Evolutionary conservation across 2,797 vertebrate genomes (phyloP).

Genomic region (Hyperoplus immaculatus): DNA sequence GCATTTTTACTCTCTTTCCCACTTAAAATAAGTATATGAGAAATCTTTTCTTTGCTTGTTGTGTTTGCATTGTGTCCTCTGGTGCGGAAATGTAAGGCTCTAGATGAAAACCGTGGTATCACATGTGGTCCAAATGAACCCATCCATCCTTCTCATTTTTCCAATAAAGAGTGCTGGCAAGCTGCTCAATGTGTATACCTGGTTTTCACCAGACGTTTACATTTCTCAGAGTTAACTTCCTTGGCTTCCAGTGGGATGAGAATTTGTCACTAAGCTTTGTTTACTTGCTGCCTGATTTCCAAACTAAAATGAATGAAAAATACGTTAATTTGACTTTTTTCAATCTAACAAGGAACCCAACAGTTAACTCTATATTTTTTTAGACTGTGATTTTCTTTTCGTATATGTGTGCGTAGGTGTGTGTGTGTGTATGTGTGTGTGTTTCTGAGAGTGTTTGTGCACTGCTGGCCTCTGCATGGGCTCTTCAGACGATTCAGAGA

Average conservation of each 20-base stretch:
- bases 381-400: constrained; percentile 69
- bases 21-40: constrained; percentile 84
- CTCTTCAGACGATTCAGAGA: constrained; percentile 67
- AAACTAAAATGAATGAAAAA: constrained; percentile 19
- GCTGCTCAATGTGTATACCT: constrained; percentile 76
- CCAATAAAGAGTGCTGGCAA: constrained; percentile 48
- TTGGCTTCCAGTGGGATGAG: constrained; percentile 78
- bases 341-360: constrained; percentile 67
- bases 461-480: constrained; percentile 80
- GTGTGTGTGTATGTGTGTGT: constrained; percentile 70
- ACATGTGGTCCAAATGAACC: constrained; percentile 72
- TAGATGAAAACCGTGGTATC: constrained; percentile 73
- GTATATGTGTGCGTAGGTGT: constrained; percentile 49
- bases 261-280: neutral
- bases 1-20: constrained; percentile 81
- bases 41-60: constrained; percentile 83
- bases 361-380: constrained; percentile 77
- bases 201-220: constrained; percentile 79
- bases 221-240: constrained; percentile 83
- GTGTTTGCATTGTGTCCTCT: constrained; percentile 74
- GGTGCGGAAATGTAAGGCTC: constrained; percentile 74
- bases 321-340: constrained; percentile 8
- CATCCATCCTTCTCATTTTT: constrained; percentile 69
- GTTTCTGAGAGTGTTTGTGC: constrained; percentile 63
- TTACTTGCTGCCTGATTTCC: constrained; percentile 17